Base-by-base conservation (phyloP, 2,797 vertebrate species). In the Phataginus tetradactyla region DNA sequence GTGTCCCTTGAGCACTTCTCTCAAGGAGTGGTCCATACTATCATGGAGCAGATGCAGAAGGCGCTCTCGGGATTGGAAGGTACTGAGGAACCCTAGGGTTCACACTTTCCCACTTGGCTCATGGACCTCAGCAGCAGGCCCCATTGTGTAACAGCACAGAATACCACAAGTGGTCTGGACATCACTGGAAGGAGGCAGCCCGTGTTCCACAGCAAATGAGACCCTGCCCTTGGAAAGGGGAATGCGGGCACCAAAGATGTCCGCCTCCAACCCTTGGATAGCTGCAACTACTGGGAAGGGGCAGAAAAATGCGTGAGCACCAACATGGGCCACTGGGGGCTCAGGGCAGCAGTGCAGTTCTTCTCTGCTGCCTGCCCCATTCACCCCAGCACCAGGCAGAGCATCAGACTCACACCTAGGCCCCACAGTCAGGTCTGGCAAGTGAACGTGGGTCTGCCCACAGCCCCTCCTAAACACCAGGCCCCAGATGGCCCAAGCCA, bases 211-310 rank as follows among this genome's bases (percentile, higher is more conserved):
- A 57, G 63, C 4, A 29, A 66, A 42, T 23, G 49, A 63, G 66
- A 53, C 8, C 9, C 53, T 18, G 37, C 55, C n/a, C 81, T 34
- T 17, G 11, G 57, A 68, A 89, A 21, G 72, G 11, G 14, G 61
- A 20, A 42, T 1, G 1, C 10, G 63, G 49, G 77, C 25, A 37
- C 37, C 66, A 90, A 63, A 61, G 72, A 55, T 7, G 55, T 64
- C 66, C 66, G 7, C 13, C 79, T 68, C 64, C 57, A 9, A 13
- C 29, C 37, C 55, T 59, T 77, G 37, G 32, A 61, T 13, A 14
- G 64, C 79, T 18, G 59, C 39, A 0, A 0, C 57, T 7, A 3
- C 34, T 68, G n/a, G 45, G 7, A 18, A 57, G 51, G 20, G 25
- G 29, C 25, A 49, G 77, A 83, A n/a, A 42, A 23, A 9, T 6